Base-by-base conservation (phyloP, 2,888 invertebrate species). In the Synergus japonicus region DNA sequence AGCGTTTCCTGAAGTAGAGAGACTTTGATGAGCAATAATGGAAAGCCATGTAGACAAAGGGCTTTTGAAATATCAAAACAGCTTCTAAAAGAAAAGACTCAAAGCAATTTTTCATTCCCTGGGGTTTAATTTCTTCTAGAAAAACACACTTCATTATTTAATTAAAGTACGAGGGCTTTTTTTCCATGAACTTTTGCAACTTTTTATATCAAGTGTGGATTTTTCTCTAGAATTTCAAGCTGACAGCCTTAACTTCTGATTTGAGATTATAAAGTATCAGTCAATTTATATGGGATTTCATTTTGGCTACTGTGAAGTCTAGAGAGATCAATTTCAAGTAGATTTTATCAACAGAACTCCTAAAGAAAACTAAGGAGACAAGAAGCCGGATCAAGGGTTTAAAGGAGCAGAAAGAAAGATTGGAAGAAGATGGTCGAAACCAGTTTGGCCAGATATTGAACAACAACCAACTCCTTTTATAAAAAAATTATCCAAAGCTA, bases 361-460 rank as follows among this genome's bases (percentile, higher is more conserved):
- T 9, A 43, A 66, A 10, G 10, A n/a, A 43, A 43, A 66, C 10
- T 43, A 66, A 66, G 41, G n/a, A 66, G 18, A 66, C 18, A 15
- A 18, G 66, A 43, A 66, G 66, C 66, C 65, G 65, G 18, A 65
- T 65, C 65, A 65, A 22, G n/a, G 9, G 13, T 41, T 37, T 65
- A 65, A 65, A 60, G 22, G 18, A 22, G 60, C 12, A 60, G 22
- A 60, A 15, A 41, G 18, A 60, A 60, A 60, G 12, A 60, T 60
- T 41, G 65, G 15, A 15, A 9, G 85, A 84, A 86, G 84, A 83
- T 84, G 86, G 85, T 84, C 77, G 76, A 81, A 87, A 87, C 87
- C 86, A 87, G 87, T 87, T 87, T 82, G 78, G 79, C 85, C 82
- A 80, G 86, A 83, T 82, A 78, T 78, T 80, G 4, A 60, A 44